Conservation (phyloP, 2,888 invertebrate species). For the Busseola fusca region DNA sequence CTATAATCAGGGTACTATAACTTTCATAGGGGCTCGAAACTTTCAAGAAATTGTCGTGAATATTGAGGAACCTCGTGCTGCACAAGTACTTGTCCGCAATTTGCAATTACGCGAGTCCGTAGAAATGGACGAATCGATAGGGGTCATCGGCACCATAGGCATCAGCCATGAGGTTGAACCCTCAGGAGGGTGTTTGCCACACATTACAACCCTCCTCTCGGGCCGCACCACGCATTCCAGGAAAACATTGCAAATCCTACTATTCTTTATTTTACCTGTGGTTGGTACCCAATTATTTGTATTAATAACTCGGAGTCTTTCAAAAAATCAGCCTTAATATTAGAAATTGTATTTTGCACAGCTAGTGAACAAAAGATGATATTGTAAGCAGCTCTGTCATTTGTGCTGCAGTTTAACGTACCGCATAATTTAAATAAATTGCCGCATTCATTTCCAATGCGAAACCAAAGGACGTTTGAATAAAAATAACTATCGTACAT, state of each 20-base stretch:
- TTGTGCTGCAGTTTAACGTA: constrained; percentile 19
- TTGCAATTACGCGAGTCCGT: constrained; percentile 83
- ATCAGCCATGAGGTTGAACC: constrained; percentile 84
- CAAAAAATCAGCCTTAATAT: constrained; percentile 39
- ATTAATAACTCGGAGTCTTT: constrained; percentile 47
- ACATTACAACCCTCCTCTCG: constrained; percentile 79
- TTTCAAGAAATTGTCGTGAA: constrained; percentile 60
- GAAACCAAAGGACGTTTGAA: constrained; percentile 22
- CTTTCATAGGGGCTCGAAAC: constrained; percentile 36
- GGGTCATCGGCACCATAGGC: constrained; percentile 87
- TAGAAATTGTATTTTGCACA: constrained; percentile 40
- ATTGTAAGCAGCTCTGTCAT: constrained; percentile 4
- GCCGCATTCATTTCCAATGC: constrained; percentile 27
- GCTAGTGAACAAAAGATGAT: constrained; percentile 13
- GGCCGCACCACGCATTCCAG: constrained; percentile 80
- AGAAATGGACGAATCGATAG: constrained; percentile 86
- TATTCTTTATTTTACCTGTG: constrained; percentile 79
- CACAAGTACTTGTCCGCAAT: constrained; percentile 66
- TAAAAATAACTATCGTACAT: constrained; percentile 46
- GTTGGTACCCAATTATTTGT: constrained; percentile 61
- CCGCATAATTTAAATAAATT: constrained; percentile 18
- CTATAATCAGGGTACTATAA: constrained; percentile 15
- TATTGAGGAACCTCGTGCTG: constrained; percentile 56
- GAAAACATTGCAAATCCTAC: constrained; percentile 78
- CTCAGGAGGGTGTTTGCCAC: constrained; percentile 83